Base-by-base conservation (phyloP, 2,113 vertebrate species). In the Nyctibius bracteatus region DNA sequence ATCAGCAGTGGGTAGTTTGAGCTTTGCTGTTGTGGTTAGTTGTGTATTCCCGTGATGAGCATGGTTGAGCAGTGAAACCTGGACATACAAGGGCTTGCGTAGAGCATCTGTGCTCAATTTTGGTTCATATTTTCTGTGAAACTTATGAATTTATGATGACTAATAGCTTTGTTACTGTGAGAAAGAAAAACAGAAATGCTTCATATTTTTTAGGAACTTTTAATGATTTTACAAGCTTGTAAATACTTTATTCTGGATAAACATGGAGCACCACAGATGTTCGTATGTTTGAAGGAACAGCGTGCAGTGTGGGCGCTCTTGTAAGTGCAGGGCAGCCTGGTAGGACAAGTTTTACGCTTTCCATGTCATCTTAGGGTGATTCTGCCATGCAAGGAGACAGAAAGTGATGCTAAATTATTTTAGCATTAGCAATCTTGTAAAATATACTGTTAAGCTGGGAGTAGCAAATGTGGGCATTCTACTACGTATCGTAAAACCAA, bases 161-260 rank as follows among this genome's bases (percentile, higher is more conserved):
- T 78, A 43, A n/a, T 68, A 47, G 68, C 52, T 96, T 71, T 81
- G 61, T 86, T 79, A 57, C 28, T 39, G 10, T 33, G 61, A 87
- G 58, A 57, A 75, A 87, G 70, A 65, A 57, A 87, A 83, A 30
- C 67, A 72, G 51, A 81, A 84, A 75, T 30, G 46, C 68, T 93
- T 84, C 14, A 14, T 44, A 1, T 66, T 94, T 92, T 94, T 91
- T 19, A 52, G 77, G 77, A 92, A 75, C 77, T 71, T 94, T 89
- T 92, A 91, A 58, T 81, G 61, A 59, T 54, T 87, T 92, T 90
- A 54, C 52, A 43, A 41, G 87, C 61, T 81, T 87, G 86, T 95
- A 95, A 96, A 92, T 84, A 65, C 85, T 94, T 88, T 88, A 90
- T 37, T 47, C 1, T 71, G 86, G 79, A 71, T 94, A 95, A 94